Evolutionary conservation across 2,888 invertebrate species (phyloP).

Genomic region (Leptarthrus brevirostris): DNA sequence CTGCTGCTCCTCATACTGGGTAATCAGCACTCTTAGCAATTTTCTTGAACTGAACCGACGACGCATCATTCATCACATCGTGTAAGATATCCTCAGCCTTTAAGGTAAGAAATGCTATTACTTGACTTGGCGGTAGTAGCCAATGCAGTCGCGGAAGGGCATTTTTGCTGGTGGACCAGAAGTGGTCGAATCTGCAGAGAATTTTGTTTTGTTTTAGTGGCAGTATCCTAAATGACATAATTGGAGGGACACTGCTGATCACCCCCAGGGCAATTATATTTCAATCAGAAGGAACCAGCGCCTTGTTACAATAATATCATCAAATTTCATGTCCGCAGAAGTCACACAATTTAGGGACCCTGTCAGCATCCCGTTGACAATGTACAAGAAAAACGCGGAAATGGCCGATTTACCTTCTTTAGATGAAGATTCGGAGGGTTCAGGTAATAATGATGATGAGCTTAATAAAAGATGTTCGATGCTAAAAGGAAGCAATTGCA

Average conservation of each 20-base stretch:
- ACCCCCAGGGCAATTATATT: slow-evolving; percentile 50
- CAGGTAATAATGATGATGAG: no score
- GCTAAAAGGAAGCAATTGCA: no score
- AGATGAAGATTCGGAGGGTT: no score
- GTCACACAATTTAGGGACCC: neutral
- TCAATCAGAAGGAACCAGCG: slow-evolving; percentile 50
- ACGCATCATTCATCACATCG: slow-evolving; percentile 36
- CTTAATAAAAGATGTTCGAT: no score
- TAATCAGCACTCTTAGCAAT: slow-evolving; percentile 44
- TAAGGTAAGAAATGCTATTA: slow-evolving; percentile 5
- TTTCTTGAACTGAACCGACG: slow-evolving; percentile 38
- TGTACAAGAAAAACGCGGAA: neutral
- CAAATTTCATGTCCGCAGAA: slow-evolving; percentile 13
- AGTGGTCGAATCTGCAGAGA: slow-evolving; percentile 3
- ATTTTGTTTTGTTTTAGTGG: slow-evolving; percentile 21
- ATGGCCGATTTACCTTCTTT: slow-evolving; percentile 30
- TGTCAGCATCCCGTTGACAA: slow-evolving; percentile 6
- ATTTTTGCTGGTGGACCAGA: neutral
- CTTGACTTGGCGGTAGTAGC: neutral
- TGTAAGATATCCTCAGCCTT: slow-evolving; percentile 27
- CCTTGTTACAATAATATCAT: slow-evolving; percentile 47
- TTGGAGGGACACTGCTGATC: slow-evolving; percentile 47
- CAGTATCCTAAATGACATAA: slow-evolving; percentile 50
- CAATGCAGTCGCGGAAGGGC: neutral
- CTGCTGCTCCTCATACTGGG: slow-evolving; percentile 4